Evolutionary conservation across 2,888 invertebrate species (phyloP).

Genomic region (Tachystola acroxantha): DNA sequence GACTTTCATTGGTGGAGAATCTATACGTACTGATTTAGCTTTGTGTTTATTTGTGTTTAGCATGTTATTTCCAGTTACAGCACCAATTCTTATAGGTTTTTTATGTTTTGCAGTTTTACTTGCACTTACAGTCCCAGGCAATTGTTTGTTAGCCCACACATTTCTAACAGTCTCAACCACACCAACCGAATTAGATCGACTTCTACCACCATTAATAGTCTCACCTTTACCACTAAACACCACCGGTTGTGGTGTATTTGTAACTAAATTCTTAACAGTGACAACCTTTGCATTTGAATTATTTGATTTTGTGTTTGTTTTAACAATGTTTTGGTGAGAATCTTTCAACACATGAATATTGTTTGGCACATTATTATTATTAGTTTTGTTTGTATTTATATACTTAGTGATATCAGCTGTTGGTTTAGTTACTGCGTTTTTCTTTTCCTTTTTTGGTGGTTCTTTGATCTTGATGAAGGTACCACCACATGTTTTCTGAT

Average conservation of each 20-base stretch:
- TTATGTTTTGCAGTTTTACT: slow-evolving; percentile 4
- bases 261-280: slow-evolving; percentile 29
- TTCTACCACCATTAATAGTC: slow-evolving; percentile 19
- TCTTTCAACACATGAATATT: slow-evolving; percentile 26
- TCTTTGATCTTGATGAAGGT: slow-evolving; percentile 90
- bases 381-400: slow-evolving; percentile 36
- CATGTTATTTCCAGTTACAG: neutral
- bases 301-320: slow-evolving; percentile 21
- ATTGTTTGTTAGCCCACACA: slow-evolving; percentile 34
- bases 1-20: slow-evolving; percentile 48
- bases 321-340: slow-evolving; percentile 21
- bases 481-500: slow-evolving; percentile 89
- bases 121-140: slow-evolving; percentile 10
- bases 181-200: slow-evolving; percentile 16
- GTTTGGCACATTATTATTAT: slow-evolving; percentile 12
- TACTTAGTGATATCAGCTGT: slow-evolving; percentile 51
- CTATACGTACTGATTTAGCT: slow-evolving; percentile 16
- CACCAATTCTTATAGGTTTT: slow-evolving; percentile 8
- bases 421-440: slow-evolving; percentile 8
- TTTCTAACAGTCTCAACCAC: slow-evolving; percentile 32
- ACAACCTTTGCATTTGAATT: slow-evolving; percentile 25
- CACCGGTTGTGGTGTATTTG: slow-evolving; percentile 13
- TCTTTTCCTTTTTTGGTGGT: slow-evolving; percentile 74
- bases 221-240: slow-evolving; percentile 33
- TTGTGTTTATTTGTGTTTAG: slow-evolving; percentile 37